These are phyloP conservation scores for Hyphantria cunea DNA, from an alignment of 1,140 invertebrate genomes.

Conservation along the genomic window DNA sequence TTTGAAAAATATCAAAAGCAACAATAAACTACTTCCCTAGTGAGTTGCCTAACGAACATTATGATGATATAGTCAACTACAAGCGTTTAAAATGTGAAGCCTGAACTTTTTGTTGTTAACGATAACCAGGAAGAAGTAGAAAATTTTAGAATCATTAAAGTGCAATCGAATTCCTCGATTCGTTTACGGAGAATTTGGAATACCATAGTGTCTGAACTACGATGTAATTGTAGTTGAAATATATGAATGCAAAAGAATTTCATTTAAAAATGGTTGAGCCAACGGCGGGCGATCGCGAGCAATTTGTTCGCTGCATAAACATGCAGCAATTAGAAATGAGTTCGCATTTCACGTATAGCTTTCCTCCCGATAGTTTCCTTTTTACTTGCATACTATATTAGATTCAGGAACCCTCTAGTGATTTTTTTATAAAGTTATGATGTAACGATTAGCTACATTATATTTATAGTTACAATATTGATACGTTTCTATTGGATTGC, in stretches of 20 bases:
- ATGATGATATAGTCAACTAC: too few species aligned
- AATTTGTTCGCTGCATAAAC: conserved; percentile 52
- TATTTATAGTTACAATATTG: conserved; percentile 46
- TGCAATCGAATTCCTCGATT: conserved; percentile 61
- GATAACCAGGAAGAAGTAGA: conserved; percentile 36
- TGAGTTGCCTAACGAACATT: too few species aligned
- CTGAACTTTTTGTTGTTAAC: conserved; percentile 6
- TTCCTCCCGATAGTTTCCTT: conserved; percentile 46
- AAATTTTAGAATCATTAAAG: conserved; percentile 50
- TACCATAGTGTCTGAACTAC: conserved; percentile 49
- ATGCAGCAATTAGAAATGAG: conserved; percentile 67
- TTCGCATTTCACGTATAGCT: conserved; percentile 45
- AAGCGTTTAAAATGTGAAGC: not conserved
- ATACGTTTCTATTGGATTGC: conserved; percentile 37
- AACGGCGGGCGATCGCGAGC: conserved; percentile 48
- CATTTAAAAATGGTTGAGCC: conserved; percentile 69
- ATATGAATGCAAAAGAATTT: conserved; percentile 75
- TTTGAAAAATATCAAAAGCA: too few species aligned
- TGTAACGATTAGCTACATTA: conserved; percentile 30
- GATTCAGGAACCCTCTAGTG: too few species aligned
- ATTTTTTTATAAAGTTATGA: conserved; percentile 37
- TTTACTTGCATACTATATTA: conserved; percentile 56
- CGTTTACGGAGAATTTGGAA: conserved; percentile 57
- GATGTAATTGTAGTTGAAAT: conserved; percentile 66
- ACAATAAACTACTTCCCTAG: too few species aligned